phyloP scores from a whole-genome alignment of 2,797 vertebrate species.

The Coreius guichenoti region DNA sequence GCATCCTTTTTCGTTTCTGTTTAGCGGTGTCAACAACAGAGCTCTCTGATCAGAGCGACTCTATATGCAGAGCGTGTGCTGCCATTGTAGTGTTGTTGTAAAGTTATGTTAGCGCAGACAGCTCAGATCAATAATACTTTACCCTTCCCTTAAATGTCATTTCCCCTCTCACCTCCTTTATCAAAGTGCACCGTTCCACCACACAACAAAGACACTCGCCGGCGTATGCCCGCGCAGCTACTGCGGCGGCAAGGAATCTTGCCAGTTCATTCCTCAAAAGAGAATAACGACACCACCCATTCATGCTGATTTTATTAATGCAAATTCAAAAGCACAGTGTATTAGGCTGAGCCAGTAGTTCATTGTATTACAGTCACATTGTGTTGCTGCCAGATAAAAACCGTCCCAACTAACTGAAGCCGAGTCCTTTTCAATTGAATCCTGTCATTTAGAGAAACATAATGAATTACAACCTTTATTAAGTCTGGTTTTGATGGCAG shows the following conservation, averaged over 20 bases:
- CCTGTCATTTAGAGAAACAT: conserved; percentile 57
- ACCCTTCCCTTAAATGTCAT: conserved; percentile 51
- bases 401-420: conserved; percentile 52
- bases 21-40: conserved; percentile 10
- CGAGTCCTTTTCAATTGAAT: conserved; percentile 51
- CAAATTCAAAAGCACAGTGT: conserved; percentile 61
- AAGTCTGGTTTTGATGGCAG: conserved; percentile 54
- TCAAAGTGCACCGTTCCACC: conserved; percentile 46
- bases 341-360: conserved; percentile 58
- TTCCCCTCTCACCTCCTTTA: conserved; percentile 41
- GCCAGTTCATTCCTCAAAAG: conserved; percentile 39
- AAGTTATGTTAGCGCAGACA: conserved; percentile 72
- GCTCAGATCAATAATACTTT: conserved; percentile 72
- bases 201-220: conserved; percentile 35
- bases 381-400: conserved; percentile 65
- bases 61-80: conserved; percentile 67
- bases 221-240: neutral
- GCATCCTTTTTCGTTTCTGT: neutral
- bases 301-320: conserved; percentile 61
- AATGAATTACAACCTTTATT: conserved; percentile 62
- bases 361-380: conserved; percentile 56
- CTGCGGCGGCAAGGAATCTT: conserved; percentile 10
- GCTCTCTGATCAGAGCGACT: conserved; percentile 20
- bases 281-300: conserved; percentile 49
- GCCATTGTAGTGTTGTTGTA: conserved; percentile 75